Evolutionary conservation across 2,888 invertebrate genomes (phyloP).

Genomic region (Dryobota labecula): DNA sequence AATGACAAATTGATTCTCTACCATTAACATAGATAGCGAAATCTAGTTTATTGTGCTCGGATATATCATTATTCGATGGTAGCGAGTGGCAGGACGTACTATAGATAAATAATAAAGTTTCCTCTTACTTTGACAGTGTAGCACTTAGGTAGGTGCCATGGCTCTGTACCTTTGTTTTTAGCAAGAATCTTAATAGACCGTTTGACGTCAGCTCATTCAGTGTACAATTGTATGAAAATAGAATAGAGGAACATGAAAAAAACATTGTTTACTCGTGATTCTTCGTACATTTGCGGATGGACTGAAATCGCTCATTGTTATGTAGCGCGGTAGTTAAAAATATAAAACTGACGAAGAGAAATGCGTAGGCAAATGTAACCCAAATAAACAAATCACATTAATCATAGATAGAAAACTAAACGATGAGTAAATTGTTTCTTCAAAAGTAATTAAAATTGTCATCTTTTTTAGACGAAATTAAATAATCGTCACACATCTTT

Average conservation of each 20-base stretch:
- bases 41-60: slow-evolving; percentile 57
- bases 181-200: slow-evolving; percentile 16
- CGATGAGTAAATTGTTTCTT: slow-evolving; percentile 8
- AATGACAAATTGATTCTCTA: slow-evolving; percentile 68
- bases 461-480: neutral
- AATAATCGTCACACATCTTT: neutral
- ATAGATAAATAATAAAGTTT: slow-evolving; percentile 31
- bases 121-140: slow-evolving; percentile 4
- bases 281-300: slow-evolving; percentile 15
- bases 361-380: slow-evolving; percentile 33
- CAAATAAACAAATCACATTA: slow-evolving; percentile 17
- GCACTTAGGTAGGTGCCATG: neutral
- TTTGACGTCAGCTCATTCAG: slow-evolving; percentile 23
- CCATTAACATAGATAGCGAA: slow-evolving; percentile 62
- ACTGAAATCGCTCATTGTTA: slow-evolving; percentile 36
- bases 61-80: slow-evolving; percentile 54
- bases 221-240: slow-evolving; percentile 34
- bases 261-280: slow-evolving; percentile 39
- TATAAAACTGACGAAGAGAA: slow-evolving; percentile 49
- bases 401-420: slow-evolving; percentile 12
- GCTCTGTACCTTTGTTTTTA: slow-evolving; percentile 8
- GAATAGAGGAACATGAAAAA: slow-evolving; percentile 34
- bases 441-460: neutral
- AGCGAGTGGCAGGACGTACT: slow-evolving; percentile 34
- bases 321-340: slow-evolving; percentile 51